Percentiles rank a stretch among this genome's conserved stretches.
Evolutionary conservation across 2,113 vertebrate genomes (phyloP).

Genomic region (Sorex araneus): DNA sequence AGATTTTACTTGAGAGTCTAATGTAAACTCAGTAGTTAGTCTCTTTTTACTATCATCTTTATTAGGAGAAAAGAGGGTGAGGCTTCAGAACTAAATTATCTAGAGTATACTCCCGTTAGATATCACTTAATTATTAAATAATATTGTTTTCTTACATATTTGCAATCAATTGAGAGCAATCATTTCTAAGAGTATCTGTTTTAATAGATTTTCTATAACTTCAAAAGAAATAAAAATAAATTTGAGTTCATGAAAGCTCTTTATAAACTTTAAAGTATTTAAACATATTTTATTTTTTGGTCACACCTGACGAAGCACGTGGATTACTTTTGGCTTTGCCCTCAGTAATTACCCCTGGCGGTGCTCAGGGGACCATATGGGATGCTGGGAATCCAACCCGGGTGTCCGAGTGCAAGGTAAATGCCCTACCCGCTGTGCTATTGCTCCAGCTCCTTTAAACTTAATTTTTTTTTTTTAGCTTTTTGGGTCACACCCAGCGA

Average conservation of each 20-base stretch:
- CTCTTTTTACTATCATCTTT: neutral
- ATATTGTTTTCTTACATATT: neutral
- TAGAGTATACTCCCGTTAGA: neutral
- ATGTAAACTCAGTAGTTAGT: neutral
- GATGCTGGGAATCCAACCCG: no score
- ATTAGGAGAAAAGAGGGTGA: neutral
- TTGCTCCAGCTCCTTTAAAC: no score
- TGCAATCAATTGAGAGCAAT: neutral
- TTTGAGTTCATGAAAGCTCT: neutral
- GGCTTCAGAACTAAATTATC: neutral
- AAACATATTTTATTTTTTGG: no score
- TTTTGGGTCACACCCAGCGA: no score
- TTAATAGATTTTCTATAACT: neutral
- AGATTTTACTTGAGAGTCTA: slow-evolving; percentile 2
- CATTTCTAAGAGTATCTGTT: neutral
- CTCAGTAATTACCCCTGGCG: no score
- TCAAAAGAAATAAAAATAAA: neutral
- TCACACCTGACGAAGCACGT: no score
- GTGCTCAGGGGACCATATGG: no score
- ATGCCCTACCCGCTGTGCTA: no score
- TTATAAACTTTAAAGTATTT: neutral
- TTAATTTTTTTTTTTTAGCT: no score
- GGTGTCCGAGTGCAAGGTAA: no score
- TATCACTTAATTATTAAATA: neutral
- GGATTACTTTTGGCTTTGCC: no score